A percentile compares a stretch with the other conserved stretches of the same genome.
These are phyloP conservation scores for Bombyx mori DNA, from an alignment of 1,140 invertebrate species.

Conservation along the genomic window DNA sequence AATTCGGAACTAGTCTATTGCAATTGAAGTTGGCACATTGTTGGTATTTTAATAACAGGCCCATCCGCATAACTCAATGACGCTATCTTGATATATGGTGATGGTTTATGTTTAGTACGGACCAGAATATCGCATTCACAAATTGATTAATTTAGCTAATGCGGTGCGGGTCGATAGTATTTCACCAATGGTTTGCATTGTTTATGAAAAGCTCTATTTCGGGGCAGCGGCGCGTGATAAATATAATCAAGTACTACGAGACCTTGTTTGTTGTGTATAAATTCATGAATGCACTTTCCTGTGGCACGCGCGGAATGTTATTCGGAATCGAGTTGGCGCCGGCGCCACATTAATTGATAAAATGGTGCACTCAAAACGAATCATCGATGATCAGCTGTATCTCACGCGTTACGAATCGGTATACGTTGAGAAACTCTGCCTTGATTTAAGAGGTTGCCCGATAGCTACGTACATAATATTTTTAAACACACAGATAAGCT, in stretches of 20 bases:
- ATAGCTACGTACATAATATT: no score
- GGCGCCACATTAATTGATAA: conserved; percentile 26
- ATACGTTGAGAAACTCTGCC: no score
- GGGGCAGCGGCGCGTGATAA: conserved; percentile 45
- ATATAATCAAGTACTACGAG: conserved; percentile 28
- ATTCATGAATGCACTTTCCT: conserved; percentile 47
- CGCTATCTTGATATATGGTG: conserved; percentile 61
- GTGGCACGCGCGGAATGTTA: conserved; percentile 30
- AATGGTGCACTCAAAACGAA: no score
- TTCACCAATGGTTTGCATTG: conserved; percentile 47
- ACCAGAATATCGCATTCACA: conserved; percentile 36
- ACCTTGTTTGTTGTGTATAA: conserved; percentile 32
- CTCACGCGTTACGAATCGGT: no score
- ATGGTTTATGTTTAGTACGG: conserved; percentile 28
- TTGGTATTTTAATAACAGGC: conserved; percentile 54
- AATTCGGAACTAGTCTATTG: conserved; percentile 36
- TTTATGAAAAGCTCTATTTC: conserved; percentile 57
- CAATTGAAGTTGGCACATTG: conserved; percentile 51
- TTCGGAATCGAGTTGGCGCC: conserved; percentile 16
- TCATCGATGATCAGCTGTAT: no score
- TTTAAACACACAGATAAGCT: no score
- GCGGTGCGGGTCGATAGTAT: conserved; percentile 31
- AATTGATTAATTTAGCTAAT: conserved; percentile 49
- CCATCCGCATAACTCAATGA: conserved; percentile 55
- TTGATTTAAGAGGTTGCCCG: no score